A percentile compares a stretch with the other conserved stretches of the same genome.
Evolutionary conservation across 2,888 invertebrate species (phyloP).

Genomic region (Agapetus fuscipes): DNA sequence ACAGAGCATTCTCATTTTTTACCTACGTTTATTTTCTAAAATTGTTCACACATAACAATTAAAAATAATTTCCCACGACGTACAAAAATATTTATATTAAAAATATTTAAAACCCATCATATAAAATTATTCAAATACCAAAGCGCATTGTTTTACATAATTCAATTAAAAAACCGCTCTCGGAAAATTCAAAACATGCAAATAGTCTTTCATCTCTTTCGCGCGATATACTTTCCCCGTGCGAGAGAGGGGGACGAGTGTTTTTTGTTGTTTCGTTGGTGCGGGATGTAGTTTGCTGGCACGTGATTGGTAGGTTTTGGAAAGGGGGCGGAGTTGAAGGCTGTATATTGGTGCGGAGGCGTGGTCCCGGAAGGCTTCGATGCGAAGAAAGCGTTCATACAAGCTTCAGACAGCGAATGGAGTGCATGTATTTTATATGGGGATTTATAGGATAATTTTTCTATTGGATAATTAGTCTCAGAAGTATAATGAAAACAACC

Average conservation of each 20-base stretch:
- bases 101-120: too few relatives aligned
- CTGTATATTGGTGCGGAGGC: conserved; percentile 41
- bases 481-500: too few relatives aligned
- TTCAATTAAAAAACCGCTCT: not conserved
- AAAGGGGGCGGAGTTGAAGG: conserved; percentile 25
- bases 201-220: conserved; percentile 8
- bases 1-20: too few relatives aligned
- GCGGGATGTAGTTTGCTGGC: conserved; percentile 31
- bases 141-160: not conserved
- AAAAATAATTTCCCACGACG: too few relatives aligned
- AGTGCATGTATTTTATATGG: too few relatives aligned
- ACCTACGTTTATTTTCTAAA: too few relatives aligned
- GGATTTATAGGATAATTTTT: too few relatives aligned
- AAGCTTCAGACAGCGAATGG: conserved; percentile 4
- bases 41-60: too few relatives aligned
- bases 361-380: conserved; percentile 25
- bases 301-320: conserved; percentile 31
- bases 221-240: too few relatives aligned
- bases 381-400: not conserved
- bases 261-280: conserved; percentile 22
- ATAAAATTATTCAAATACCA: too few relatives aligned
- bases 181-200: conserved; percentile 1
- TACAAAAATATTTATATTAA: too few relatives aligned
- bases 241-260: conserved; percentile 19
- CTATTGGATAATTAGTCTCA: too few relatives aligned